Percentiles rank a stretch among this genome's conserved stretches.
phyloP scores from a whole-genome alignment of 1,140 invertebrate species.

The Ridgeia piscesae region DNA sequence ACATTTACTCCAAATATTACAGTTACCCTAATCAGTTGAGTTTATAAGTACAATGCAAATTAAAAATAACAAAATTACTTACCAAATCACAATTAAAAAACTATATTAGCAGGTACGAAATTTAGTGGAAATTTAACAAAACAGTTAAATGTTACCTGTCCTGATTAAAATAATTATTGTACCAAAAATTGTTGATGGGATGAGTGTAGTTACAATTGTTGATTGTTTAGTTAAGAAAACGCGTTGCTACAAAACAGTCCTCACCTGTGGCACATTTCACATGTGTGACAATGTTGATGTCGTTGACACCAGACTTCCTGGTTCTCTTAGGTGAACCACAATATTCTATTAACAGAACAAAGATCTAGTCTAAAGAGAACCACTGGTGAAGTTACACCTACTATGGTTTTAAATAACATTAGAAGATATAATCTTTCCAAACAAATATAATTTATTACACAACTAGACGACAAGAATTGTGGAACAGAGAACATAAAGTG shows the following conservation, averaged over 20 bases:
- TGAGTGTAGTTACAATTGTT: neutral
- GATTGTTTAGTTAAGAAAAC: too few species aligned
- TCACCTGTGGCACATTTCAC: neutral
- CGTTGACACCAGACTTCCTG: neutral
- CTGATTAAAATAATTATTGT: neutral
- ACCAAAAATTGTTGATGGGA: neutral
- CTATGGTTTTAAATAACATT: neutral
- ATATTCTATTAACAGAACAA: neutral
- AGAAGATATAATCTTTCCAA: neutral
- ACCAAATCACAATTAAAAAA: too few species aligned
- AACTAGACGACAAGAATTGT: too few species aligned
- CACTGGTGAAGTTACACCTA: neutral
- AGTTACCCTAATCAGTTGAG: too few species aligned
- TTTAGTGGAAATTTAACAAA: neutral
- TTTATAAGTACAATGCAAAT: too few species aligned
- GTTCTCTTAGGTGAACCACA: neutral
- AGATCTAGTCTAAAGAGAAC: neutral
- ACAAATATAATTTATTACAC: neutral
- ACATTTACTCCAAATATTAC: too few species aligned
- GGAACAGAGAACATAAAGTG: too few species aligned
- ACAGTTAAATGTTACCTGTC: neutral
- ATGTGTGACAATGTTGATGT: neutral
- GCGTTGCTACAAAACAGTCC: neutral
- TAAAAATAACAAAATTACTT: too few species aligned
- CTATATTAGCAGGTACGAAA: neutral